Percentiles rank a stretch among this genome's conserved stretches.
phyloP scores from a whole-genome alignment of 1,140 invertebrate species.

The Solen grandis region DNA sequence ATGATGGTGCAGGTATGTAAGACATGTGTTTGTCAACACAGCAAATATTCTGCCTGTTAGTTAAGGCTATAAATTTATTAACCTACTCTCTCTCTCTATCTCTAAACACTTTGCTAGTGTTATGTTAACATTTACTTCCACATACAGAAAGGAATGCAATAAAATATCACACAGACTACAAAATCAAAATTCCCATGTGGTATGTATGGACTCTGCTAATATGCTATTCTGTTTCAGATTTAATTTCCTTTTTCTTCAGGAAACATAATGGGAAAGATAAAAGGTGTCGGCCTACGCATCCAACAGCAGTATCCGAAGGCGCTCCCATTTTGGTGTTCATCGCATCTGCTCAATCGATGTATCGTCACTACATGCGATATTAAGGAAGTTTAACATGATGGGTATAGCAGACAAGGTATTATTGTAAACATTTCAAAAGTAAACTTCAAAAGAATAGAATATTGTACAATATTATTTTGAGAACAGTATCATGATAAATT shows the following conservation, averaged over 20 bases:
- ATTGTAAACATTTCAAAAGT: no score
- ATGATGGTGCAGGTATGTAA: constrained; percentile 13
- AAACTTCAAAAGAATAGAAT: no score
- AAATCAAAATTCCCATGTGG: not conserved
- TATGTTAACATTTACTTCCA: not conserved
- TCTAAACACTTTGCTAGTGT: not conserved
- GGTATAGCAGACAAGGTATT: constrained; percentile 13
- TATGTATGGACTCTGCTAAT: no score
- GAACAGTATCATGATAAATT: no score
- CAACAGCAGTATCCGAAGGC: not conserved
- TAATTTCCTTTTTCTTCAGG: no score
- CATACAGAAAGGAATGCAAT: no score
- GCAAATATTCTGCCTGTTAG: no score
- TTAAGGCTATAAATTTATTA: no score
- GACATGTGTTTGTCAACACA: no score
- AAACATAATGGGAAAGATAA: constrained; percentile 25
- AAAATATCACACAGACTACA: not conserved
- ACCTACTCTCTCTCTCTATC: no score
- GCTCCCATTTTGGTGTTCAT: constrained; percentile 7
- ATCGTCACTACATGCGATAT: constrained; percentile 2
- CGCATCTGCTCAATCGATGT: constrained; percentile 11
- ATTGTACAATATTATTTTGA: no score
- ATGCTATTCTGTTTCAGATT: no score
- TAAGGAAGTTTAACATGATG: constrained; percentile 15
- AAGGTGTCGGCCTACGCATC: constrained; percentile 17